These are phyloP conservation scores for Chymomyza amoena DNA, from an alignment of 2,888 invertebrate genomes.

Conservation along the genomic window DNA sequence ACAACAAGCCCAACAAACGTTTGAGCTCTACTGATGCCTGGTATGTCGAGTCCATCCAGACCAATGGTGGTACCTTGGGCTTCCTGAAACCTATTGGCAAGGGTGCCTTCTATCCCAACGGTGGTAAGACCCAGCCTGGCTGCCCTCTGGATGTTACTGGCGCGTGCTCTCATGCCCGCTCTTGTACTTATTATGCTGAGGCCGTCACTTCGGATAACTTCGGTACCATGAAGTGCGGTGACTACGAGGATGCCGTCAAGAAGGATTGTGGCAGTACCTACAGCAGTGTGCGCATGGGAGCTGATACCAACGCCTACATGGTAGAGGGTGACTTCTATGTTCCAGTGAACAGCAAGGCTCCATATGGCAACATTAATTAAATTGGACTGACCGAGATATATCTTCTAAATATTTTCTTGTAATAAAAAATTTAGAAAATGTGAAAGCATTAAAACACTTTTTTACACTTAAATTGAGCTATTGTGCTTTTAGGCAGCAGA, in stretches of 20 bases:
- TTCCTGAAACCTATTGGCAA: slow-evolving; percentile 77
- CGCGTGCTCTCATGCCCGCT: slow-evolving; percentile 79
- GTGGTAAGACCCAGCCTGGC: slow-evolving; percentile 80
- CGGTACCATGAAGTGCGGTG: slow-evolving; percentile 60
- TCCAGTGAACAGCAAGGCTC: slow-evolving; percentile 69
- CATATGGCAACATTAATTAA: slow-evolving; percentile 68
- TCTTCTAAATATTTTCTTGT: no score
- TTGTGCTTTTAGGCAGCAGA: no score
- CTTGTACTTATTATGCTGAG: slow-evolving; percentile 79
- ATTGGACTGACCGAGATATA: slow-evolving; percentile 6
- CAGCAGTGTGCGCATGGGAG: slow-evolving; percentile 70
- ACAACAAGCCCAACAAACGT: slow-evolving; percentile 62
- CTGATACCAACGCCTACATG: slow-evolving; percentile 64
- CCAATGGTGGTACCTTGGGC: slow-evolving; percentile 73
- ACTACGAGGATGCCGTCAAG: slow-evolving; percentile 56
- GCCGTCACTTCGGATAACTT: slow-evolving; percentile 76
- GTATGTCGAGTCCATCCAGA: slow-evolving; percentile 77
- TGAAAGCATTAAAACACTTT: no score
- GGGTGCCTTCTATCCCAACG: slow-evolving; percentile 81
- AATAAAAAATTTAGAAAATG: no score
- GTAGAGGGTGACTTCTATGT: slow-evolving; percentile 75
- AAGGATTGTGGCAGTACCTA: slow-evolving; percentile 60
- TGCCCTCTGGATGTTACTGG: slow-evolving; percentile 78
- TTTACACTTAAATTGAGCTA: no score
- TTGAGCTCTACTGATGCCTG: slow-evolving; percentile 63